A percentile compares a stretch with the other conserved stretches of the same genome.
phyloP scores from a whole-genome alignment of 2,797 vertebrate species.

The Hapalemur alaotrensis region DNA sequence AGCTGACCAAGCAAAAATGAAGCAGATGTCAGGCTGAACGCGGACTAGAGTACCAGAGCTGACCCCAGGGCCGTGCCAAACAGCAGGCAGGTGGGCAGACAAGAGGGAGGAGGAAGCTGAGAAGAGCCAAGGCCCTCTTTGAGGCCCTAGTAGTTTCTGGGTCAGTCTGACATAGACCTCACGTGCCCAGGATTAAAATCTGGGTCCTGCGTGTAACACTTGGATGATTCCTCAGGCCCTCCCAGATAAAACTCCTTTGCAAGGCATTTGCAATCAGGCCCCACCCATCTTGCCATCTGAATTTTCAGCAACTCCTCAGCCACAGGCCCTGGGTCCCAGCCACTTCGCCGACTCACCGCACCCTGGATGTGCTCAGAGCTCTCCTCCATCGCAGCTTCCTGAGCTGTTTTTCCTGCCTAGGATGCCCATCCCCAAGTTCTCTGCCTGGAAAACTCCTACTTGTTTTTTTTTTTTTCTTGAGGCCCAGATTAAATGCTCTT shows the following conservation, averaged over 20 bases:
- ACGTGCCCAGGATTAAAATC: not conserved
- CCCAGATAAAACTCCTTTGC: not conserved
- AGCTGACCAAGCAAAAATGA: not conserved
- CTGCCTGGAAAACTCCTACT: not conserved
- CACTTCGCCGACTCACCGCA: accelerated
- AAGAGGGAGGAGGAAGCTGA: not conserved
- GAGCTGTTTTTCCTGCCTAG: not conserved
- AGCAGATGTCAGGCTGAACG: not conserved
- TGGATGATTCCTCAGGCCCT: not conserved
- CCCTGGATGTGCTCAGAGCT: no score
- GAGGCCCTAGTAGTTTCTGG: not conserved
- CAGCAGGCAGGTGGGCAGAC: not conserved
- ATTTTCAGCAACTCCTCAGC: not conserved
- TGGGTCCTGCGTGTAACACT: not conserved
- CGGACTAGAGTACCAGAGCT: not conserved
- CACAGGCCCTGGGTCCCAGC: not conserved
- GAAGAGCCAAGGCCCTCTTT: not conserved
- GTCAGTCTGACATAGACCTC: not conserved
- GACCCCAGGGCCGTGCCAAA: not conserved
- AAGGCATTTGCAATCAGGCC: not conserved
- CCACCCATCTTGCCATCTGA: not conserved
- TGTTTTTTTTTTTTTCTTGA: not conserved
- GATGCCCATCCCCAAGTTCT: not conserved
- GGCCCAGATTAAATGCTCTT: not conserved
- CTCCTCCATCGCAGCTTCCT: not conserved